Conservation (phyloP, 2,888 invertebrate genomes). For the Peribatodes rhomboidaria region DNA sequence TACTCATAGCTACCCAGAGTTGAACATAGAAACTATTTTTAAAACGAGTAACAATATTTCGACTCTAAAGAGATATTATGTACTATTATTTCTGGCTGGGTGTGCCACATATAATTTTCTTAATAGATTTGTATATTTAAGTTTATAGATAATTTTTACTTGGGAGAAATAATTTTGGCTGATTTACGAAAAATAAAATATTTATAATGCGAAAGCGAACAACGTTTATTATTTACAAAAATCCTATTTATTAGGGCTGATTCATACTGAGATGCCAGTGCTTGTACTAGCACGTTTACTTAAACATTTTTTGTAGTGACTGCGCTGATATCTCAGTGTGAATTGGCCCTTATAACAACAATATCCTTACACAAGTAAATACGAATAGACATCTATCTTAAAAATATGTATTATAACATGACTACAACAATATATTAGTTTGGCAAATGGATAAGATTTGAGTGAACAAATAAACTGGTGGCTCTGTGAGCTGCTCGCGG, state of each 20-base stretch:
- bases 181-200: conserved; percentile 80
- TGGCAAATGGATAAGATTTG: conserved; percentile 17
- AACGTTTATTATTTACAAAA: conserved; percentile 51
- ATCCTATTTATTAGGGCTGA: background rate
- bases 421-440: conserved; percentile 9
- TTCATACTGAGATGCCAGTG: background rate
- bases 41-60: conserved; percentile 30
- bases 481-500: too few relatives aligned
- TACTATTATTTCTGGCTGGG: conserved; percentile 38
- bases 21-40: conserved; percentile 39
- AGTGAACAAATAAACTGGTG: background rate
- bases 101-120: conserved; percentile 61
- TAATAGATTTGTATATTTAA: conserved; percentile 73
- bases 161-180: conserved; percentile 82
- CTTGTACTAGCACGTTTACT: background rate
- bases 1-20: conserved; percentile 30
- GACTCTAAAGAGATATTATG: conserved; percentile 37
- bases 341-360: background rate
- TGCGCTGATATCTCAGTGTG: background rate
- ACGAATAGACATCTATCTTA: background rate
- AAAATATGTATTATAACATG: background rate
- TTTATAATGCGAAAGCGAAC: conserved; percentile 76
- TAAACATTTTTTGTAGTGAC: background rate
- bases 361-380: background rate
- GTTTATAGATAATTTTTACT: conserved; percentile 81